Evolutionary conservation across 2,113 vertebrate genomes (phyloP), one percentile per base, ranked within the genome.

Genomic region (Syngnathoides biaculeatus): DNA sequence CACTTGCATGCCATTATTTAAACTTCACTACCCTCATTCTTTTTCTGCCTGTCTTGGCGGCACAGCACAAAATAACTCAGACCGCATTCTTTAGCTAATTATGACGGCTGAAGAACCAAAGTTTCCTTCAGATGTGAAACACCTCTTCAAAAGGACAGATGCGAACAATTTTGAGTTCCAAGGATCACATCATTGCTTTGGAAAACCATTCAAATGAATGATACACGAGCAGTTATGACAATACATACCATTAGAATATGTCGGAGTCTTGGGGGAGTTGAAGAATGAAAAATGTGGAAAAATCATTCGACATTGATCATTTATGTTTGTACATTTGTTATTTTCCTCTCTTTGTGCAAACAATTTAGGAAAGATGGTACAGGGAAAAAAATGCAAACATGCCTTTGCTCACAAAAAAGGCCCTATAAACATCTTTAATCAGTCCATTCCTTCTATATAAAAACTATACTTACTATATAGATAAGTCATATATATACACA

Each of bases 11-110:
- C 68, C 47, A 67, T 86, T 84, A 75, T 75, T 79, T 70, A 71
- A 55, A 68, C 64, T 71, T 45, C 55, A 67, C 22, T 65, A 38
- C 42, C 35, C 42, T 59, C 30, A 17, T 60, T 42, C 14, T 14
- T 61, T 68, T 72, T 45, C 40, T 20, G 57, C 60, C 48, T 3
- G 17, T 62, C 71, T 59, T 60, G 64, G 42, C 64, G 58, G 75
- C 74, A 52, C 74, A 15, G 20, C 10, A 50, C 35, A 56, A 61
- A 75, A 67, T 48, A 67, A 30, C 67, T 64, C 47, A 0, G 39
- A 55, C 43, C 64, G 65, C 84, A 82, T 84, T 89, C 84, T 77
- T 84, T 58, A 7, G 39, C 72, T 82, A 84, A 88, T 75, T 64
- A 74, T 72, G 70, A 75, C 61, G 62, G 62, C 68, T 38, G 48